phyloP scores from a whole-genome alignment of 2,113 vertebrate genomes.

The Maccullochella peelii region DNA sequence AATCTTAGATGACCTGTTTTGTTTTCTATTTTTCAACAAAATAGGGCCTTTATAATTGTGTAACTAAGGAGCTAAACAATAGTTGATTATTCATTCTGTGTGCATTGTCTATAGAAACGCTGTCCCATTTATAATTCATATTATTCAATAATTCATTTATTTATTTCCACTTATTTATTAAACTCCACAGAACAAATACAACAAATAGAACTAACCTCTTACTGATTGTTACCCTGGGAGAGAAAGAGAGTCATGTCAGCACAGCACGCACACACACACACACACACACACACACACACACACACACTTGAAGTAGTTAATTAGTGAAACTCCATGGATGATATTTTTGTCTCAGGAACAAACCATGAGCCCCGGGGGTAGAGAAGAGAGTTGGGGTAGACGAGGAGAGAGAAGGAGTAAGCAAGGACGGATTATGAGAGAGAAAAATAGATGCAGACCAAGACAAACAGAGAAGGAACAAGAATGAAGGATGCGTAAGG shows the following conservation, averaged over 20 bases:
- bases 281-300: constrained; percentile 21
- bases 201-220: constrained; percentile 70
- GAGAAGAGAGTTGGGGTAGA: constrained; percentile 48
- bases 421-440: constrained; percentile 20
- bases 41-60: constrained; percentile 5
- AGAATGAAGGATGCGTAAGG: not conserved
- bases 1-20: not conserved
- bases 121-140: constrained; percentile 61
- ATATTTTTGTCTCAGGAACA: constrained; percentile 78
- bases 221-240: constrained; percentile 70
- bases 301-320: constrained; percentile 51
- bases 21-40: constrained; percentile 35
- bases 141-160: constrained; percentile 72
- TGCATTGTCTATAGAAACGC: constrained; percentile 48
- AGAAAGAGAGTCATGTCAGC: constrained; percentile 18
- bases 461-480: constrained; percentile 25
- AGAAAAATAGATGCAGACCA: constrained; percentile 36
- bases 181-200: constrained; percentile 68
- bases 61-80: constrained; percentile 34
- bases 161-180: constrained; percentile 72
- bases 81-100: constrained; percentile 61
- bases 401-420: constrained; percentile 27
- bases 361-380: constrained; percentile 55
- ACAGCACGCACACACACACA: constrained; percentile 26
- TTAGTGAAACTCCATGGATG: constrained; percentile 68